phyloP scores from a whole-genome alignment of 2,797 vertebrate genomes.

The Phaenicophaeus curvirostris region DNA sequence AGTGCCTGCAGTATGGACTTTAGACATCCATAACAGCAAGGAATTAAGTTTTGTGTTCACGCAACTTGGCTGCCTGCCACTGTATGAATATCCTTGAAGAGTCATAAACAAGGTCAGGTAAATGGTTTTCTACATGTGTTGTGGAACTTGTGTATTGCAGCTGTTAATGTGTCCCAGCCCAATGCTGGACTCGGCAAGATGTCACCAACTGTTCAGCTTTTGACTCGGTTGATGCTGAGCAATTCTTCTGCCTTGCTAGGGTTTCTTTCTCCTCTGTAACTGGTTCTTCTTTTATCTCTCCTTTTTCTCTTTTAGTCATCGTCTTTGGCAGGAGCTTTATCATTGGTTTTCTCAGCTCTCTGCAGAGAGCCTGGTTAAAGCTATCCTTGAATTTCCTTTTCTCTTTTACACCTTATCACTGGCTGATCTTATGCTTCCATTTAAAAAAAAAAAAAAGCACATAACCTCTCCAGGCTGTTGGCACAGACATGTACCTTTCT shows the following conservation, averaged over 20 bases:
- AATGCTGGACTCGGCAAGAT: background rate
- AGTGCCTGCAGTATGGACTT: background rate
- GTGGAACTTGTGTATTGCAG: background rate
- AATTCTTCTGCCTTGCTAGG: background rate
- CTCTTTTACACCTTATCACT: background rate
- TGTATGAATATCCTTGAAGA: background rate
- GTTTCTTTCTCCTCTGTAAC: background rate
- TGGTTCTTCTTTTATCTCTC: background rate
- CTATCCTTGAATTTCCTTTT: background rate
- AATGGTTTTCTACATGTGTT: background rate
- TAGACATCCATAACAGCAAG: background rate
- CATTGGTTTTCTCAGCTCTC: background rate
- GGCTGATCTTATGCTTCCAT: background rate
- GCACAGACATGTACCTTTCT: background rate
- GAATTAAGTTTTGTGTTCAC: background rate
- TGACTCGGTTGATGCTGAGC: background rate
- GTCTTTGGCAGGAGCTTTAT: background rate
- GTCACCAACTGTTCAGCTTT: background rate
- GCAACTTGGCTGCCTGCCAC: background rate
- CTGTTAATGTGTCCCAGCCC: background rate
- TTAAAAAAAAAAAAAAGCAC: background rate
- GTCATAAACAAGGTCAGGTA: background rate
- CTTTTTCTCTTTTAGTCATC: background rate
- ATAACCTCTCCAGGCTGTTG: background rate
- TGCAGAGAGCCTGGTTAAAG: background rate